A percentile compares a stretch with the other conserved stretches of the same genome.
Conservation (phyloP, 2,888 invertebrate genomes). For the Mycogona germanica region DNA sequence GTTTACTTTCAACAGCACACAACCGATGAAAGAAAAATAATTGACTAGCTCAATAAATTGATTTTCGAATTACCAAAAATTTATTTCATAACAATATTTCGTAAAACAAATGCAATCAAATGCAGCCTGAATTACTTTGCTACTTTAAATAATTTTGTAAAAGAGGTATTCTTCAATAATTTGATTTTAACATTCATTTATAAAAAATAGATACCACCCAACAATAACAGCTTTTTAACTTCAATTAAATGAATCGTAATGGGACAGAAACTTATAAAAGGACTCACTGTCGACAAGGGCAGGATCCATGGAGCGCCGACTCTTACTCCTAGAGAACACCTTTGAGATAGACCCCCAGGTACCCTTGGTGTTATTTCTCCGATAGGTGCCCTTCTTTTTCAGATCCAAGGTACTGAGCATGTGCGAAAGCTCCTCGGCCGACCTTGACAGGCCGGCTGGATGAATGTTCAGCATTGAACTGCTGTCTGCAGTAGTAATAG, state of each 20-base stretch:
- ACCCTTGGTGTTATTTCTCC: slow-evolving; percentile 52
- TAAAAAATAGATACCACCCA: too few relatives aligned
- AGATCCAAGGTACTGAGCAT: slow-evolving; percentile 42
- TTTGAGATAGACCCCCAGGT: slow-evolving; percentile 85
- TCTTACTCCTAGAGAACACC: slow-evolving; percentile 62
- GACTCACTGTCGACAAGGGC: slow-evolving; percentile 15
- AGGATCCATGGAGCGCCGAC: slow-evolving; percentile 18
- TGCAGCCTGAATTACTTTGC: too few relatives aligned
- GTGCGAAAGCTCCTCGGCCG: slow-evolving; percentile 58
- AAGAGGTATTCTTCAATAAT: too few relatives aligned
- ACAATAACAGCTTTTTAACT: background rate
- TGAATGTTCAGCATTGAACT: slow-evolving; percentile 9
- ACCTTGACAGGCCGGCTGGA: slow-evolving; percentile 37
- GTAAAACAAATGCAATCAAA: too few relatives aligned
- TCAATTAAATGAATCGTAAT: background rate
- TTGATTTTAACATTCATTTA: too few relatives aligned
- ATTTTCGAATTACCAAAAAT: too few relatives aligned
- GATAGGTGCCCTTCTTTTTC: slow-evolving; percentile 30
- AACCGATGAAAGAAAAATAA: too few relatives aligned
- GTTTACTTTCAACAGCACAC: too few relatives aligned
- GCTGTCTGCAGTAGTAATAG: slow-evolving; percentile 32
- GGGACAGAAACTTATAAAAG: background rate
- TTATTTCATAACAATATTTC: too few relatives aligned
- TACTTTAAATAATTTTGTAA: too few relatives aligned
- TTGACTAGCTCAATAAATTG: too few relatives aligned